Evolutionary conservation across 2,797 vertebrate genomes (phyloP).

Genomic region (Moxostoma hubbsi): DNA sequence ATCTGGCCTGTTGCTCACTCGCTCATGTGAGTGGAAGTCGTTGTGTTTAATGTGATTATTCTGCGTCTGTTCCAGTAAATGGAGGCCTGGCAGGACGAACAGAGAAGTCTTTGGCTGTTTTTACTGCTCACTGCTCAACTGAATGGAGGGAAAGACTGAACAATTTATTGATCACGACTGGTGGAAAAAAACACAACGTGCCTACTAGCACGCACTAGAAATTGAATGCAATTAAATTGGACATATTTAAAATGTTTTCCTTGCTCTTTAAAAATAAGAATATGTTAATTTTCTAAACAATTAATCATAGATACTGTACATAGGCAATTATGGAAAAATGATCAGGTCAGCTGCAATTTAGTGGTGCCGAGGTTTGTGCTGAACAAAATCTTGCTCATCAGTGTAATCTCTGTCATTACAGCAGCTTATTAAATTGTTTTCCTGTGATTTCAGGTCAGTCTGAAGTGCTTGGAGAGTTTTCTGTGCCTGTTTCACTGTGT

Average conservation of each 20-base stretch:
- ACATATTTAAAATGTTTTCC: not conserved
- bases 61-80: constrained; percentile 39
- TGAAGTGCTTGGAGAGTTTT: constrained; percentile 81
- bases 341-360: too few relatives aligned
- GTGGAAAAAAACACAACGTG: not conserved
- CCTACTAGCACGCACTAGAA: not conserved
- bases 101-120: constrained; percentile 17
- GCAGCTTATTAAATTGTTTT: constrained; percentile 24
- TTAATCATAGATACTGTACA: too few relatives aligned
- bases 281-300: not conserved
- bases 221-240: too few relatives aligned
- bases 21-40: constrained; percentile 39
- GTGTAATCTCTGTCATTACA: constrained; percentile 23
- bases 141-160: not conserved
- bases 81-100: constrained; percentile 24
- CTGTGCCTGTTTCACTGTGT: constrained; percentile 82
- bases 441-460: constrained; percentile 71
- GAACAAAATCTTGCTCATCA: not conserved
- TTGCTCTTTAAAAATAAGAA: not conserved
- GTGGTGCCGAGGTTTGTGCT: not conserved
- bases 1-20: constrained; percentile 10
- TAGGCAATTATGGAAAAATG: too few relatives aligned
- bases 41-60: constrained; percentile 43
- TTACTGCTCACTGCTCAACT: not conserved
- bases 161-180: constrained; percentile 1